These are phyloP conservation scores for Pelobates fuscus DNA, from an alignment of 2,113 vertebrate species.

Conservation along the genomic window DNA sequence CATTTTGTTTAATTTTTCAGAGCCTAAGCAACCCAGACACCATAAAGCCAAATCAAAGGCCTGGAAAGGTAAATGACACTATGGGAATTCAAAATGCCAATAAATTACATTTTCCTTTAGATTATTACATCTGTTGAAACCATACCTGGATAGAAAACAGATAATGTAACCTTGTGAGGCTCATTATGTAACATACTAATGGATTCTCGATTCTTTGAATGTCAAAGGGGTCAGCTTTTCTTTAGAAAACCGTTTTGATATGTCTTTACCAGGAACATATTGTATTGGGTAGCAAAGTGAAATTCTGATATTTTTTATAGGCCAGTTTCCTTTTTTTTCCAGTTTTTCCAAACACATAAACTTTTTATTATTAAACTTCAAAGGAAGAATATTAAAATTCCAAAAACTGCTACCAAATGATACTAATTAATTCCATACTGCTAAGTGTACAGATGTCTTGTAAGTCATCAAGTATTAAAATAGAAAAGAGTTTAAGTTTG, in stretches of 20 bases:
- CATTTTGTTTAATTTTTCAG: slow-evolving; percentile 64
- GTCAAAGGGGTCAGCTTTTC: too few relatives aligned
- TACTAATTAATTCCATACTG: slow-evolving; percentile 30
- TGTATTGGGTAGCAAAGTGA: too few relatives aligned
- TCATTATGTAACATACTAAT: neutral
- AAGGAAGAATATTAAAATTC: slow-evolving; percentile 14
- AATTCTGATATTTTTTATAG: too few relatives aligned
- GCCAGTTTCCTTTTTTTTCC: too few relatives aligned
- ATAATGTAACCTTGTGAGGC: neutral
- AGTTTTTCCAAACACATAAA: slow-evolving; percentile 12
- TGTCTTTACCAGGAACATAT: too few relatives aligned
- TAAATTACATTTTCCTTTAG: too few relatives aligned
- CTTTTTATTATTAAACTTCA: slow-evolving; percentile 38
- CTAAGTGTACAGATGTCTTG: too few relatives aligned
- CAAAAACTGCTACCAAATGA: slow-evolving; percentile 22
- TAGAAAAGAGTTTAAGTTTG: too few relatives aligned
- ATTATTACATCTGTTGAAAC: neutral
- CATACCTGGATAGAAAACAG: neutral
- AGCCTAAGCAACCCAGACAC: slow-evolving; percentile 59
- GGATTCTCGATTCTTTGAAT: neutral
- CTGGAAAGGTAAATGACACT: slow-evolving; percentile 70
- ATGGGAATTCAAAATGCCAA: neutral
- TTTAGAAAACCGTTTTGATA: too few relatives aligned
- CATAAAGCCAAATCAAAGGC: slow-evolving; percentile 72
- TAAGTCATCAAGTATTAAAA: too few relatives aligned